phyloP scores from a whole-genome alignment of 1,140 invertebrate species.

The Archivesica marissinica region DNA sequence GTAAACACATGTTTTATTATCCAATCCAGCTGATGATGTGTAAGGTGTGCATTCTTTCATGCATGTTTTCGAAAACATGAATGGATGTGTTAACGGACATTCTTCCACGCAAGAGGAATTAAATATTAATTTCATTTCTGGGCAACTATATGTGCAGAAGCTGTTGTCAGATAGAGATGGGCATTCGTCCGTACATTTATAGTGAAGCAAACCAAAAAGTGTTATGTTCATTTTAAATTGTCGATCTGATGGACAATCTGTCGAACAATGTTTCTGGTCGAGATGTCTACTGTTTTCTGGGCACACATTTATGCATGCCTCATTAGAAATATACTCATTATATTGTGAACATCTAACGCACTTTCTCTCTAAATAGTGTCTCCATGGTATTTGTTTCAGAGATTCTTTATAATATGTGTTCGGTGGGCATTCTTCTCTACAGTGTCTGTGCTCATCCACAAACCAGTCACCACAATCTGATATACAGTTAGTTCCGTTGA shows the following conservation, averaged over 20 bases:
- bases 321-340: neutral
- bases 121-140: neutral
- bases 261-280: neutral
- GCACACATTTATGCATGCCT: neutral
- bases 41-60: neutral
- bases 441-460: slow-evolving; percentile 4
- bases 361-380: slow-evolving; percentile 9
- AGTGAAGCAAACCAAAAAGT: neutral
- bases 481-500: slow-evolving; percentile 12
- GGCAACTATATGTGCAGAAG: neutral
- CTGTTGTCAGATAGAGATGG: neutral
- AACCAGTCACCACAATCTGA: neutral
- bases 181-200: neutral
- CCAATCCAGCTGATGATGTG: neutral
- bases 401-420: neutral
- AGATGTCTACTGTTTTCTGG: neutral
- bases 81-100: neutral
- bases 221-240: neutral
- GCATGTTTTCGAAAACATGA: neutral
- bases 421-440: neutral
- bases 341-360: neutral
- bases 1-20: neutral
- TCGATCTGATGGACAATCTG: neutral
- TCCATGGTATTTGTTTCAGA: neutral
- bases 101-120: neutral